Conservation (phyloP, 2,888 invertebrate genomes). For the Uropetala carovei region DNA sequence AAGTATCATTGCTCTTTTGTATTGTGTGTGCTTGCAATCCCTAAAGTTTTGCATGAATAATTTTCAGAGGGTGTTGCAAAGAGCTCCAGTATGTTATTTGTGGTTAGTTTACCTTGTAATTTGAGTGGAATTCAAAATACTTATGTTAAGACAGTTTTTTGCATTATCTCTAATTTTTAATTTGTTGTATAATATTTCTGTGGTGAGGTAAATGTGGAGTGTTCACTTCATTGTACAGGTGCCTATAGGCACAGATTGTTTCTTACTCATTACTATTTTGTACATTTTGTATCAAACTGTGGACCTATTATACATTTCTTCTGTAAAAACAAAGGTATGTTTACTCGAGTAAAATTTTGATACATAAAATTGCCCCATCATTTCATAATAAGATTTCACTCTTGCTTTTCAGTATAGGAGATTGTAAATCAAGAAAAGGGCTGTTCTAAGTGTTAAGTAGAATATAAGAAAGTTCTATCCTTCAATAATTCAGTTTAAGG, state of each 20-base stretch:
- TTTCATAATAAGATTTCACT: constrained; percentile 39
- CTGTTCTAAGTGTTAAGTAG: background rate
- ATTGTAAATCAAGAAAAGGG: background rate
- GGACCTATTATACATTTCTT: constrained; percentile 60
- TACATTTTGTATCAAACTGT: constrained; percentile 66
- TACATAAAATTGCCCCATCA: constrained; percentile 62
- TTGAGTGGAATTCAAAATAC: constrained; percentile 43
- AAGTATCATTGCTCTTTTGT: constrained; percentile 60
- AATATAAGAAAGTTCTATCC: background rate
- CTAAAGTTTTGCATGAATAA: constrained; percentile 17
- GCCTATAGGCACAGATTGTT: constrained; percentile 65
- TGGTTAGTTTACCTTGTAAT: constrained; percentile 46
- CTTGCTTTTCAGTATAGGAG: constrained; percentile 30
- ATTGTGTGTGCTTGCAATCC: constrained; percentile 37
- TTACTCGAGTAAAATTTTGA: constrained; percentile 66
- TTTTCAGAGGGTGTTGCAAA: constrained; percentile 52
- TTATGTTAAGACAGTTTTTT: constrained; percentile 24
- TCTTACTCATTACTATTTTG: constrained; percentile 65
- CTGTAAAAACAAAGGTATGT: constrained; percentile 65
- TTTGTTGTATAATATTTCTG: constrained; percentile 61
- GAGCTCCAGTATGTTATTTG: constrained; percentile 34
- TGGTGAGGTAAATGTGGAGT: constrained; percentile 65
- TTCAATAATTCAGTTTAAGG: background rate
- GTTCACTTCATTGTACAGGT: constrained; percentile 66
- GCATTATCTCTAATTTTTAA: constrained; percentile 43